A percentile compares a stretch with the other conserved stretches of the same genome.
These are phyloP conservation scores for Eupithecia pulchellata DNA, from an alignment of 2,888 invertebrate genomes.

Conservation along the genomic window DNA sequence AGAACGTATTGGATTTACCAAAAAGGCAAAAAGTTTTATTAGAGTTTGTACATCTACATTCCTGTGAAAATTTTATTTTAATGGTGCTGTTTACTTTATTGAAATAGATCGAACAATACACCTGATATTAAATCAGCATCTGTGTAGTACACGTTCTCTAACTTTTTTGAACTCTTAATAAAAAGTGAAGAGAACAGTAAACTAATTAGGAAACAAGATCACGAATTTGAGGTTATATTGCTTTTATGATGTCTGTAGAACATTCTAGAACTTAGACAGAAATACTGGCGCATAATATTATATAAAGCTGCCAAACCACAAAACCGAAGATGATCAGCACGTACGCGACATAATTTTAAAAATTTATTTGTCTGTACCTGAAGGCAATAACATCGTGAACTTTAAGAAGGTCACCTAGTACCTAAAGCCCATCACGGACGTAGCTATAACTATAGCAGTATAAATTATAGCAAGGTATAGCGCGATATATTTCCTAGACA, in stretches of 20 bases:
- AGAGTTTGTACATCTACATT: too few relatives aligned
- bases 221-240: neutral
- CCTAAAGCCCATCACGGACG: too few relatives aligned
- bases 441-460: too few relatives aligned
- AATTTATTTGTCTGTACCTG: constrained; percentile 19
- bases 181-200: neutral
- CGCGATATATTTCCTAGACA: too few relatives aligned
- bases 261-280: constrained; percentile 1
- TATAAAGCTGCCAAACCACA: constrained; percentile 7
- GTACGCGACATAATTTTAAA: constrained; percentile 16
- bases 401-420: constrained; percentile 32
- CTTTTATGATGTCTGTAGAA: constrained; percentile 3
- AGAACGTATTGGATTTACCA: too few relatives aligned
- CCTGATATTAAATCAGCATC: neutral
- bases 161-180: neutral
- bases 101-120: constrained; percentile 4
- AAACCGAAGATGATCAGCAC: constrained; percentile 12
- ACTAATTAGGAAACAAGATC: neutral
- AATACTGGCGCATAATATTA: neutral
- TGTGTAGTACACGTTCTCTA: neutral
- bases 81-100: neutral
- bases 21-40: too few relatives aligned
- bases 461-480: too few relatives aligned
- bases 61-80: too few relatives aligned
- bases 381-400: constrained; percentile 31